Evolutionary conservation across 2,797 vertebrate species (phyloP), one percentile per base, ranked within the genome.

Genomic region (Aeoliscus strigatus): DNA sequence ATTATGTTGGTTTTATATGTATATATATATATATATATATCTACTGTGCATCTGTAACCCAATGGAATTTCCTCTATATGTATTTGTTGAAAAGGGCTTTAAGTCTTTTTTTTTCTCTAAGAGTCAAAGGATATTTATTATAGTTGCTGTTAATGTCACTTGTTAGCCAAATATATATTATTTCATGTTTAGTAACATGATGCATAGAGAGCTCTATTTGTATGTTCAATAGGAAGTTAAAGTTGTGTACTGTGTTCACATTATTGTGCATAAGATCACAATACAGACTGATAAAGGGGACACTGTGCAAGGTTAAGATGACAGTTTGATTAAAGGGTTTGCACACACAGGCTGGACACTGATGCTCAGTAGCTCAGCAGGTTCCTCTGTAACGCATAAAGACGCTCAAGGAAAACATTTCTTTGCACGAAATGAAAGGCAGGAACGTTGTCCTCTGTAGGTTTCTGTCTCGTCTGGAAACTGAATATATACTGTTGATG

Each of bases 31-130:
- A 53, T 49, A 38, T 59, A 61, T 26, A 35, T 54, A 31, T 62
- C 55, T 33, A 56, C 27, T 53, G 39, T 77, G 54, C 68, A 62
- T 59, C 74, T 73, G 70, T 51, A 28, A 56, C 59, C 60, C 65
- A 40, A 39, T 44, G 42, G 23, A 27, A 45, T 71, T 70, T 58
- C 44, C 32, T 51, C 44, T 54, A 35, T 62, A 55, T 70, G n/a
- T n/a, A n/a, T 53, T 65, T 63, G 25, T 70, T 73, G 73, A 37
- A 57, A 85, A 81, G 79, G 84, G 81, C 81, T 87, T 72, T 69
- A 43, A 37, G 28, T 63, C 32, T 26, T 60, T 65, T 59, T 63
- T 27, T 49, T 45, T 47, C 32, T 12, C n/a, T 21, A 25, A 41
- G 41, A 41, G 44, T 47, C 36, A 11, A 25, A 41, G 39, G 39